Base-by-base conservation (phyloP, 2,888 invertebrate species). In the Ernsta delagoae region DNA sequence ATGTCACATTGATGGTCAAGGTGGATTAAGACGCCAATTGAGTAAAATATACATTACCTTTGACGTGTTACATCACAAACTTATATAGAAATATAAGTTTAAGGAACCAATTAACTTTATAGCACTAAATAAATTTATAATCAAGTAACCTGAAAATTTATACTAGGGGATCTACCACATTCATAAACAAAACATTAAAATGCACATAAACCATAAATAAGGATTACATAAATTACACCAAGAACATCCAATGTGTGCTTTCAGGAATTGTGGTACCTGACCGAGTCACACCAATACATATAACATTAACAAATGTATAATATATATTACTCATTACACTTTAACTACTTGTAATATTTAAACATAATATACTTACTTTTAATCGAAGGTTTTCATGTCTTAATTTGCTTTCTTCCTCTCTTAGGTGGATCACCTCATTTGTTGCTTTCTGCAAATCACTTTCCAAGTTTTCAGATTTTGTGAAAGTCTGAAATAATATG, bases 371-470 rank as follows among this genome's bases (percentile, higher is more conserved):
- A 85, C 90, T 92, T 91, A 97, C 97, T 95, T 97, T 98, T 84
- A 98, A 94, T 89, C 95, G 95, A 79, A 97, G 93, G 94, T 97
- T 97, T 91, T 98, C 98, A 92, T 97, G 96, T 91, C 96, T 95
- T 87, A 98, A 93, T 85, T 94, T 94, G 88, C 95, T 96, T 83
- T 97, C 96, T 80, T 97, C 96, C 86, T 97, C 97, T 83, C 96
- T 95, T 83, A 98, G 94, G 86, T 95, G 95, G 85, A 95, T 95
- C 64, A 97, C 95, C 94, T 98, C 97, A 78, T 95, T 94, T 72
- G 95, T 94, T 69, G 96, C 95, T 86, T 96, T 96, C 83, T 95
- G 95, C 81, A 96, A 87, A 80, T 92, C 91, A 74, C 79, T 87
- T 77, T 92, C 91, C 71, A 82, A 83, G 74, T 87, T 88, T 75